A percentile compares a stretch with the other conserved stretches of the same genome.
Evolutionary conservation across 1,140 invertebrate species (phyloP).

Genomic region (Macrostomum lignano): DNA sequence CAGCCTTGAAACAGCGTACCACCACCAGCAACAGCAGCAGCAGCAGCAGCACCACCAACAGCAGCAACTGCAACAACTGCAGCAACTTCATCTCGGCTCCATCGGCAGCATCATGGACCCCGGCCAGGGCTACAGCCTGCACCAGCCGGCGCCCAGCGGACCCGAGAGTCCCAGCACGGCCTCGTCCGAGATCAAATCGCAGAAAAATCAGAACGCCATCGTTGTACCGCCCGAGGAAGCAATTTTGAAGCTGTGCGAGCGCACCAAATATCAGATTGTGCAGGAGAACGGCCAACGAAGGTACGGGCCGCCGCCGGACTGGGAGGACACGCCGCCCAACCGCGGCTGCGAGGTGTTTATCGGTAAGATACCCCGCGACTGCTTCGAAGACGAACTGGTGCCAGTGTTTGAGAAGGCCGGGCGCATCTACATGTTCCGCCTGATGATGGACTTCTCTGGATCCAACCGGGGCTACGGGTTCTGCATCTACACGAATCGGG

Average conservation of each 20-base stretch:
- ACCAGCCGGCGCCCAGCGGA: too few species aligned
- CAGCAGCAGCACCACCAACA: too few species aligned
- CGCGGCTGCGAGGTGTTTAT: constrained; percentile 46
- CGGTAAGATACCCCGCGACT: constrained; percentile 46
- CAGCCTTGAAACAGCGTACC: too few species aligned
- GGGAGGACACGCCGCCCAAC: constrained; percentile 23
- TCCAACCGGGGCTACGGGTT: constrained; percentile 51
- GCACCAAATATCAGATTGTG: constrained; percentile 4
- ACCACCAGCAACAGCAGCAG: too few species aligned
- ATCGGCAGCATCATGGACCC: too few species aligned
- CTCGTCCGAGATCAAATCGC: too few species aligned
- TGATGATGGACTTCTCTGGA: constrained; percentile 55
- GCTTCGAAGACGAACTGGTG: constrained; percentile 50
- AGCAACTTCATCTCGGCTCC: too few species aligned
- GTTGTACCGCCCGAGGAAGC: constrained; percentile 3
- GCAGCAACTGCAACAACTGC: too few species aligned
- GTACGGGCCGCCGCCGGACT: constrained; percentile 30
- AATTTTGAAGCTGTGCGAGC: background rate
- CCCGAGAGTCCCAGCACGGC: too few species aligned
- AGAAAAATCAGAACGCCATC: too few species aligned
- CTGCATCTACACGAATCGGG: constrained; percentile 38
- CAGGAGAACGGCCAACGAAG: constrained; percentile 38
- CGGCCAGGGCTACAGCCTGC: too few species aligned
- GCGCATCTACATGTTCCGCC: constrained; percentile 41
- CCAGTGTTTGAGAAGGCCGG: constrained; percentile 37